Evolutionary conservation across 2,113 vertebrate genomes (phyloP), one percentile per base, ranked within the genome.

Genomic region (Gobius niger): DNA sequence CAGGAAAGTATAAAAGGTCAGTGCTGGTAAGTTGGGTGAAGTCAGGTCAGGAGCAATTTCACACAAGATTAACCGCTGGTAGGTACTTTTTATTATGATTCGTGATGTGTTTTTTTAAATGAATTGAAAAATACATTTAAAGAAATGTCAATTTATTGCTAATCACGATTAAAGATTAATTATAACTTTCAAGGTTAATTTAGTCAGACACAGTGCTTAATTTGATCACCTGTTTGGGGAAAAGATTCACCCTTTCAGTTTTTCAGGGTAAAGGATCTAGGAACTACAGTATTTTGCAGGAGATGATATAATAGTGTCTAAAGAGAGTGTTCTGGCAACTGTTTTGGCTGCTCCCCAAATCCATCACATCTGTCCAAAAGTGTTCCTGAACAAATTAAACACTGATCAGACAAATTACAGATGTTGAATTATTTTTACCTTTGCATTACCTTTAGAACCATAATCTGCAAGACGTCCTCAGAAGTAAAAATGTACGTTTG

Each of bases 1-100:
- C 64, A 40, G 34, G 40, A 63, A 50, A 47, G 73, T 92, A 92
- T 92, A 92, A 87, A 91, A 91, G 80, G 73, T 86, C 51, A 82
- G 80, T 4, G 65, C 70, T 57, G 42, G 62, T 60, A n/a, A 4
- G 18, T 13, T 47, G 67, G 75, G 72, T 6, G 3, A 7, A 67
- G 63, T 67, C 72, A 73, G 72, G 71, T 34, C 52, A 44, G 73
- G 61, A 65, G 66, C 63, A 81, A 65, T 60, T 67, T 65, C 60
- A 65, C 54, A 52, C 44, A 54, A 67, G 77, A 85, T 67, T 59
- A 72, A 71, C 63, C 9, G 7, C 68, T 78, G 84, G 87, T 88
- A 85, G 44, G 84, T 70, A 18, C 9, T 42, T 46, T 50, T 64
- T n/a, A n/a, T 49, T 40, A 24, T 24, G 19, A 24, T 49, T 14